Conservation (phyloP, 2,888 invertebrate species). For the Abscondita cerata region DNA sequence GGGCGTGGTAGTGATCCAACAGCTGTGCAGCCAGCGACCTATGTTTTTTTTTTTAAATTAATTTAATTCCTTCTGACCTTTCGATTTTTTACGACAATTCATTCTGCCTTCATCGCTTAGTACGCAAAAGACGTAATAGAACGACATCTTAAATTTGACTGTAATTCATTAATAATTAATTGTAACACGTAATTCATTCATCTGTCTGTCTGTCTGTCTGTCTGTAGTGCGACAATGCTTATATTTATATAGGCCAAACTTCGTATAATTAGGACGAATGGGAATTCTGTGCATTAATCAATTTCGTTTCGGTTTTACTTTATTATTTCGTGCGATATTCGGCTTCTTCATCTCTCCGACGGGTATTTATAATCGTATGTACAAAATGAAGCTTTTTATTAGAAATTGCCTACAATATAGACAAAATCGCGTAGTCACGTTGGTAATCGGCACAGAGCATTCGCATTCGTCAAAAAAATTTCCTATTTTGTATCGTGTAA, state of each 20-base stretch:
- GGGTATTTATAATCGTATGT: neutral
- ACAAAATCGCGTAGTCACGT: neutral
- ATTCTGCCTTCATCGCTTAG: slow-evolving; percentile 22
- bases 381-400: too few species aligned
- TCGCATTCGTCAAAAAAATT: slow-evolving; percentile 19
- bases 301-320: too few species aligned
- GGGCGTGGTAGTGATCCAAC: slow-evolving; percentile 58
- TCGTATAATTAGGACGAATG: slow-evolving; percentile 12
- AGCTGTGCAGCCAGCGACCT: slow-evolving; percentile 46
- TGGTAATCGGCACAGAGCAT: slow-evolving; percentile 6
- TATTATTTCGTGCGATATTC: too few species aligned
- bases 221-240: slow-evolving; percentile 34
- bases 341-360: slow-evolving; percentile 2
- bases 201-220: slow-evolving; percentile 22
- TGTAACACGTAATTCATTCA: slow-evolving; percentile 28
- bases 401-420: neutral
- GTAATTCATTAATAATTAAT: slow-evolving; percentile 25
- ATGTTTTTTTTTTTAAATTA: slow-evolving; percentile 48
- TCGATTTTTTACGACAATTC: slow-evolving; percentile 31
- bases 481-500: slow-evolving; percentile 34
- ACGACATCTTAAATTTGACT: slow-evolving; percentile 17
- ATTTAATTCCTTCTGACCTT: slow-evolving; percentile 39
- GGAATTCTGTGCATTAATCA: slow-evolving; percentile 6
- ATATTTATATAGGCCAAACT: slow-evolving; percentile 29
- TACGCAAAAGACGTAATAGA: slow-evolving; percentile 19